Base-by-base conservation (phyloP, 2,888 invertebrate species). In the Apamea monoglypha region DNA sequence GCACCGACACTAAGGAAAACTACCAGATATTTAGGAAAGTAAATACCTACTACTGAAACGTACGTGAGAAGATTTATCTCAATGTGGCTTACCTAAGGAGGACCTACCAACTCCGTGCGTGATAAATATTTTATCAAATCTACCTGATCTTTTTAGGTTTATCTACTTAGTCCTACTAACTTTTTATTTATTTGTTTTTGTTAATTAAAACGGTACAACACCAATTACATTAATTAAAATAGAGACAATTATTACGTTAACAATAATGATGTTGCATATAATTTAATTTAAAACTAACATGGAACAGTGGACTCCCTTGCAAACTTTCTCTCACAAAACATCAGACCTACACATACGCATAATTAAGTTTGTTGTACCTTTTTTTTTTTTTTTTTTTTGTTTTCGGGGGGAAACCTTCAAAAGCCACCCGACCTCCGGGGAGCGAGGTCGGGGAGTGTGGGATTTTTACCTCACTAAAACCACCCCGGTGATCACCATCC, bases 1-100 rank as follows among this genome's bases (percentile, higher is more conserved):
- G 59, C 59, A 64, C 72, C 53, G 56, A 56, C 63, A 59, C 67
- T 29, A 56, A 32, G 70, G 44, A 86, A 82, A 79, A 79, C 74
- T 56, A 61, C 63, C 76, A 76, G 80, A 84, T 76, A 84, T 84
- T 76, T 64, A 74, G 64, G 74, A 76, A 76, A 87, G 71, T 85
- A 84, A 87, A 76, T 84, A 80, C 56, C n/a, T 59, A n/a, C 64
- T 74, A 76, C 59, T 50, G 25, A 64, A 32, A 67, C 73, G 44
- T 67, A 84, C 76, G 75, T 87, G 84, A 76, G 76, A 80, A 84
- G 80, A 85, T 84, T 84, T 85, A 76, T 74, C 80, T 74, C 71
- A 84, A 87, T 84, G 61, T 50, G 80, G 59, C 74, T 74, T 78
- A 78, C 53, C 59, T 69, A 50, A 79, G 47, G 32, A 74, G 74